Evolutionary conservation across 2,888 invertebrate genomes (phyloP).

Genomic region (Tachina grossa): DNA sequence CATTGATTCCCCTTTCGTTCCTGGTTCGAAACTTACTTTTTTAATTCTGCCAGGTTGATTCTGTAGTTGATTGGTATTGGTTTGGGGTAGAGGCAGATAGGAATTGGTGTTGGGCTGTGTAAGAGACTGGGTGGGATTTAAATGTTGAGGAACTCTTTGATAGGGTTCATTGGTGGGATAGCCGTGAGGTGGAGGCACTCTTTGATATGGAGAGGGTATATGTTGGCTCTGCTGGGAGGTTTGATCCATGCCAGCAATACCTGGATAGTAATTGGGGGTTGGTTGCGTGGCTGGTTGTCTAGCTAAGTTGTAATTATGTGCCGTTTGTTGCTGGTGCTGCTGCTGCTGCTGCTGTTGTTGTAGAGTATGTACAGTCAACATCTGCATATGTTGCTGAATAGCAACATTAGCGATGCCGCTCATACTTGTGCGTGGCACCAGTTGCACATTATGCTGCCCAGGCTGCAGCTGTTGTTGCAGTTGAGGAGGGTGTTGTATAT

Average conservation of each 20-base stretch:
- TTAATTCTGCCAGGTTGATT: constrained; percentile 85
- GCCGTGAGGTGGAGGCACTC: constrained; percentile 86
- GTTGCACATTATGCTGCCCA: constrained; percentile 75
- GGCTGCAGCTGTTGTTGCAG: constrained; percentile 73
- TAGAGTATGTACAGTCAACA: constrained; percentile 75
- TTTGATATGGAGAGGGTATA: constrained; percentile 84
- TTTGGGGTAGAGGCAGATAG: constrained; percentile 80
- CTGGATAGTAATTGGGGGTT: constrained; percentile 67
- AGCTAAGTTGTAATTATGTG: constrained; percentile 74
- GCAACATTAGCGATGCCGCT: constrained; percentile 80
- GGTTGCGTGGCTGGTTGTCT: constrained; percentile 64
- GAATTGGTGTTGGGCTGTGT: constrained; percentile 72
- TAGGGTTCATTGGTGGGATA: constrained; percentile 85
- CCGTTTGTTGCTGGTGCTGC: constrained; percentile 77
- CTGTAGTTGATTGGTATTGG: constrained; percentile 79
- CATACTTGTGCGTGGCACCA: constrained; percentile 79
- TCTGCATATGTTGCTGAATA: constrained; percentile 79
- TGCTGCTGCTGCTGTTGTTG: constrained; percentile 79
- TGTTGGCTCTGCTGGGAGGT: constrained; percentile 62
- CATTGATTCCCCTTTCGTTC: constrained; percentile 86
- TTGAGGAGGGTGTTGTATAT: constrained; percentile 73
- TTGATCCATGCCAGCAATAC: constrained; percentile 72
- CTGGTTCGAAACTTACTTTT: constrained; percentile 89
- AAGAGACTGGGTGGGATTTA: constrained; percentile 64
- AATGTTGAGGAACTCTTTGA: constrained; percentile 74